These are phyloP conservation scores for Aproaerema taeniolella DNA, from an alignment of 2,888 invertebrate genomes.

Conservation along the genomic window DNA sequence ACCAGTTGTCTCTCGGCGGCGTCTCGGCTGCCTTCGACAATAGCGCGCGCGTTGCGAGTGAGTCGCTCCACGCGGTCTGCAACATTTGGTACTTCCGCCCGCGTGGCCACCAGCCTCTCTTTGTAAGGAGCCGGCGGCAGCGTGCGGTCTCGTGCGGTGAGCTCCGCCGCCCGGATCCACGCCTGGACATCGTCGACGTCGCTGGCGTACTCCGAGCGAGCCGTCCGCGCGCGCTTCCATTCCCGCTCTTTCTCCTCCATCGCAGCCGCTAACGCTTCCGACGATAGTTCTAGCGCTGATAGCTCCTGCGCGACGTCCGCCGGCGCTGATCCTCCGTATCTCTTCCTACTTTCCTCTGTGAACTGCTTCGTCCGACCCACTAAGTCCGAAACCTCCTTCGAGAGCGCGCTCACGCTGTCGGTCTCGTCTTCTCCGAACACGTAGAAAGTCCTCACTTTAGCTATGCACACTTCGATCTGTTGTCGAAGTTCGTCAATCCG, in stretches of 20 bases:
- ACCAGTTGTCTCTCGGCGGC: conserved; percentile 86
- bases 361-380: conserved; percentile 77
- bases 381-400: conserved; percentile 74
- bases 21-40: conserved; percentile 88
- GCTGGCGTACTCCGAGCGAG: conserved; percentile 86
- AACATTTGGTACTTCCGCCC: conserved; percentile 83
- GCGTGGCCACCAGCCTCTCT: conserved; percentile 86
- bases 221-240: conserved; percentile 90
- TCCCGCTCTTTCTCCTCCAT: conserved; percentile 94
- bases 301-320: conserved; percentile 89
- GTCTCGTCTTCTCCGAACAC: conserved; percentile 86
- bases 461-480: conserved; percentile 80
- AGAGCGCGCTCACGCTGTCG: conserved; percentile 77
- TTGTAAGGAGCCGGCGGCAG: conserved; percentile 86
- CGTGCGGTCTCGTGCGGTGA: conserved; percentile 88
- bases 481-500: conserved; percentile 83
- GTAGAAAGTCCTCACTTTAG: conserved; percentile 83
- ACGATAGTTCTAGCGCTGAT: conserved; percentile 87
- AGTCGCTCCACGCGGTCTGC: conserved; percentile 87
- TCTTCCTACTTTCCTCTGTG: conserved; percentile 77
- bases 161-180: conserved; percentile 91
- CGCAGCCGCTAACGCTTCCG: conserved; percentile 85
- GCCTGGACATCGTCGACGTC: conserved; percentile 89
- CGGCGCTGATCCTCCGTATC: conserved; percentile 82
- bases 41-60: conserved; percentile 85